Evolutionary conservation across 1,140 invertebrate species (phyloP).

Genomic region (Tetramorium simillimum): DNA sequence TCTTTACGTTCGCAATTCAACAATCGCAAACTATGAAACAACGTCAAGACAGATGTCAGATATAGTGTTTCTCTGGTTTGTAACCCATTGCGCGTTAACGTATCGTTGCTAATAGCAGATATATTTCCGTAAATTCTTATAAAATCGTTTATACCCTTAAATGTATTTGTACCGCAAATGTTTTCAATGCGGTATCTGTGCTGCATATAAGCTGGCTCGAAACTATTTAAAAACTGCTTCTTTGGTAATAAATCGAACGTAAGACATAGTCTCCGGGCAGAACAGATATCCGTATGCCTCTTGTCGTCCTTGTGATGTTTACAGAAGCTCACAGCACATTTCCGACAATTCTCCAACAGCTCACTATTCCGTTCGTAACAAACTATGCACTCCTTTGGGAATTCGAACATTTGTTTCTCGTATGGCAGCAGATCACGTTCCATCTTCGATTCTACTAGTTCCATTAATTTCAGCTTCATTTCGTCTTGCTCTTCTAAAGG

Average conservation of each 20-base stretch:
- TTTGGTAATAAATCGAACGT: slow-evolving; percentile 18
- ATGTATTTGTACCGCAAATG: too few species aligned
- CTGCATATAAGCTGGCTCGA: too few species aligned
- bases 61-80: slow-evolving; percentile 70
- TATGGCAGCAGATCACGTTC: slow-evolving; percentile 53
- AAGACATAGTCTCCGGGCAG: too few species aligned
- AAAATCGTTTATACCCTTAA: too few species aligned
- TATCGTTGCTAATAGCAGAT: too few species aligned
- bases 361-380: slow-evolving; percentile 69
- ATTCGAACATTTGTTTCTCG: background rate
- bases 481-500: slow-evolving; percentile 62
- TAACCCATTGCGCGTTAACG: slow-evolving; percentile 50
- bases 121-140: too few species aligned
- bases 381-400: slow-evolving; percentile 69
- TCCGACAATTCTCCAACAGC: slow-evolving; percentile 70
- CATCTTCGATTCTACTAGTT: slow-evolving; percentile 63
- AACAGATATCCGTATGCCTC: too few species aligned
- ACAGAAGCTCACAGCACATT: slow-evolving; percentile 59
- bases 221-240: too few species aligned
- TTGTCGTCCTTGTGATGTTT: too few species aligned
- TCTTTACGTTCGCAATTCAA: slow-evolving; percentile 59
- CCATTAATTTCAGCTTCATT: slow-evolving; percentile 75
- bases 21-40: slow-evolving; percentile 70
- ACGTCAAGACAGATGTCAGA: slow-evolving; percentile 76
- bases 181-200: too few species aligned